phyloP scores from a whole-genome alignment of 1,140 invertebrate species.

The Chymomyza costata region DNA sequence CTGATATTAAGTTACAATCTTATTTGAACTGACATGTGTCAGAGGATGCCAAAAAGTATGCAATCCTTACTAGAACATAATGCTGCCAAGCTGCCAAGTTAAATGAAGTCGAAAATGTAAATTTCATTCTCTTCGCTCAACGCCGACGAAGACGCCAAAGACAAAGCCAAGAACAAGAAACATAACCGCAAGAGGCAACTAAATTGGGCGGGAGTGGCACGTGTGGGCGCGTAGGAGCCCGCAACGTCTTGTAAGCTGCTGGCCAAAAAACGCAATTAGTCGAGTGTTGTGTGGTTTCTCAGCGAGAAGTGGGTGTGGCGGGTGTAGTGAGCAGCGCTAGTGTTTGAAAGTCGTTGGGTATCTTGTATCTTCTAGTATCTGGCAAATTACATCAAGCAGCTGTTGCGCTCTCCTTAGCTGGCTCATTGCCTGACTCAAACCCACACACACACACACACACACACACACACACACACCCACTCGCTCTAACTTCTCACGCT shows the following conservation, averaged over 20 bases:
- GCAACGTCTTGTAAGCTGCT: slow-evolving; percentile 41
- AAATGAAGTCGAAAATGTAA: slow-evolving; percentile 71
- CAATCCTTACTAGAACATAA: slow-evolving; percentile 7
- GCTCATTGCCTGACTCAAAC: slow-evolving; percentile 1
- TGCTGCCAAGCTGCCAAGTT: slow-evolving; percentile 45
- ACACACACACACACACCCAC: no score
- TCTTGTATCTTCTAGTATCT: no score
- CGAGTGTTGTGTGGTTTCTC: slow-evolving; percentile 2
- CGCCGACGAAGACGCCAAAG: slow-evolving; percentile 14
- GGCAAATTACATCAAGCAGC: slow-evolving; percentile 53
- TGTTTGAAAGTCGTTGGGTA: no score
- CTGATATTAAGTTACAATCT: slow-evolving; percentile 57
- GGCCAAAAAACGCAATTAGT: slow-evolving; percentile 52
- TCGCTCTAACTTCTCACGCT: no score
- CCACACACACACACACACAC: no score
- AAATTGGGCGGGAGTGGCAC: no score
- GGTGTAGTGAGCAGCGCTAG: no score
- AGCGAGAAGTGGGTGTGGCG: slow-evolving; percentile 17
- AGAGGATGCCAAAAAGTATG: slow-evolving; percentile 23
- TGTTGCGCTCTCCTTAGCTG: slow-evolving; percentile 42
- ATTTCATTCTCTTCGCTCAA: slow-evolving; percentile 54
- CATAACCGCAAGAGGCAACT: no score
- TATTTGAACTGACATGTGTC: slow-evolving; percentile 50
- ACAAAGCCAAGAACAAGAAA: slow-evolving; percentile 17
- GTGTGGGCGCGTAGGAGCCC: no score